Evolutionary conservation across 2,797 vertebrate genomes (phyloP).

Genomic region (Oreortyx pictus): DNA sequence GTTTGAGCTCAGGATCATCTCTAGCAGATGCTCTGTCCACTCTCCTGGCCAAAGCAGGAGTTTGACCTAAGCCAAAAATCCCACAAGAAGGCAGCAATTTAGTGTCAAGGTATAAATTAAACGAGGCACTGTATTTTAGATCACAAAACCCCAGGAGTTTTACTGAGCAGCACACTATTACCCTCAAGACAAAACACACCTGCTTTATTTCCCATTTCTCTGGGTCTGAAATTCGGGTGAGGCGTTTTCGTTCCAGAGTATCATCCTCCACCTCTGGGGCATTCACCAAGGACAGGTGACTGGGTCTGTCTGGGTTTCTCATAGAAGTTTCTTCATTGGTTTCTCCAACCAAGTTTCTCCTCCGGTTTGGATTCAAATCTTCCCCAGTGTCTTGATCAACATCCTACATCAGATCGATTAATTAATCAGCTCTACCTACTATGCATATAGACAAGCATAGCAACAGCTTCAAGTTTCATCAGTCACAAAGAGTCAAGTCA

Average conservation of each 20-base stretch:
- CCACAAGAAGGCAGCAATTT: background rate
- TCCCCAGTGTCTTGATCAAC: slow-evolving; percentile 98
- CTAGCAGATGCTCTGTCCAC: background rate
- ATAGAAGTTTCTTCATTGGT: slow-evolving; percentile 89
- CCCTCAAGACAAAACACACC: slow-evolving; percentile 73
- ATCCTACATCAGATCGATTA: slow-evolving; percentile 80
- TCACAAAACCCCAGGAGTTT: background rate
- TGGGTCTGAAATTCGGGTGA: slow-evolving; percentile 96
- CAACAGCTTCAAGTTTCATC: background rate
- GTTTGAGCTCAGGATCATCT: background rate
- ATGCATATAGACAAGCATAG: background rate
- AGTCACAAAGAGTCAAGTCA: fast-evolving
- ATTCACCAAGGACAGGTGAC: slow-evolving; percentile 90
- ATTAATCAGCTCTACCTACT: background rate
- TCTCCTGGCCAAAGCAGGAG: background rate
- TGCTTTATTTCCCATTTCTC: slow-evolving; percentile 99
- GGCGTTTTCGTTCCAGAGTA: slow-evolving; percentile 93
- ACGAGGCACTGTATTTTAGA: background rate
- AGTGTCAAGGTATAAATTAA: background rate
- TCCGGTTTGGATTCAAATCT: slow-evolving; percentile 95
- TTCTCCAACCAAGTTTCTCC: slow-evolving; percentile 90
- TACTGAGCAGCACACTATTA: fast-evolving
- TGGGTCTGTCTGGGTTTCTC: slow-evolving; percentile 96
- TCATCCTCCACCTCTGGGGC: slow-evolving; percentile 95
- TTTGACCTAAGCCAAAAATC: background rate